A percentile compares a stretch with the other conserved stretches of the same genome.
These are phyloP conservation scores for Prunella strophiata DNA, from an alignment of 2,797 vertebrate species.

Conservation along the genomic window DNA sequence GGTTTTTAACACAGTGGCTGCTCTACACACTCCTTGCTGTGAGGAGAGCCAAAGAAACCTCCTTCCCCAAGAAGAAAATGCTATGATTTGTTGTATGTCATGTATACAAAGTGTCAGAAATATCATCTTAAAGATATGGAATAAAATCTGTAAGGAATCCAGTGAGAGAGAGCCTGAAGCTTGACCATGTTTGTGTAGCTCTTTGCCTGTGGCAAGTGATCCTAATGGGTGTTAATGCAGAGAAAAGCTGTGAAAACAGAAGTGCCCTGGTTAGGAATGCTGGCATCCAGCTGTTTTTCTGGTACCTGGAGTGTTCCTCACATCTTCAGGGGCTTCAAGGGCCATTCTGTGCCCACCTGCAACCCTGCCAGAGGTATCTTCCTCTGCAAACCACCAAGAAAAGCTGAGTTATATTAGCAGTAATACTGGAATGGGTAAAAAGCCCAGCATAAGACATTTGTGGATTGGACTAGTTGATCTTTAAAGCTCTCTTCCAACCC, in stretches of 20 bases:
- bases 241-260: neutral
- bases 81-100: neutral
- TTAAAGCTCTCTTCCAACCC: neutral
- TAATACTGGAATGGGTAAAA: neutral
- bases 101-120: neutral
- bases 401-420: neutral
- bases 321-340: neutral
- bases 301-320: neutral
- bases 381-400: neutral
- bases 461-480: neutral
- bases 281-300: neutral
- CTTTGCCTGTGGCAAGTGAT: neutral
- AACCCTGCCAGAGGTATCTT: neutral
- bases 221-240: neutral
- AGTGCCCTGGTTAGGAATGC: neutral
- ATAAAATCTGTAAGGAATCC: neutral
- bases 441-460: neutral
- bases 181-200: neutral
- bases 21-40: neutral
- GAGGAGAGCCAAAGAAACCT: neutral
- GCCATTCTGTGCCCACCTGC: neutral
- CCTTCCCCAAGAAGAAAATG: neutral
- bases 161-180: neutral
- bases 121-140: fast-evolving
- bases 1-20: neutral